A percentile compares a stretch with the other conserved stretches of the same genome.
Evolutionary conservation across 2,797 vertebrate species (phyloP).

Genomic region (Trichosurus vulpecula): DNA sequence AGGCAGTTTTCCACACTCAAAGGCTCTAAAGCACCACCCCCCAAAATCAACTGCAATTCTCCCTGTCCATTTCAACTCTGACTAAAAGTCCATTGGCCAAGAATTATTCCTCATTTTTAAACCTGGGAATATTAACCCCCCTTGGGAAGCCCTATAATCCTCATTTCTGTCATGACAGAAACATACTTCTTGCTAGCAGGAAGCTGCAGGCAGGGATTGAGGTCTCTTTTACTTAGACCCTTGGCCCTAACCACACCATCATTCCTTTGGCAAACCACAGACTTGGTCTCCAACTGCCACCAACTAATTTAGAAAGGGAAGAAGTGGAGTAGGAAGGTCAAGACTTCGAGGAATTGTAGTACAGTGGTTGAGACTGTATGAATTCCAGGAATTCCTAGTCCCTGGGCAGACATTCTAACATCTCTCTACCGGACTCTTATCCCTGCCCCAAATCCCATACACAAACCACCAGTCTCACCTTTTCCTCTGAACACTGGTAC

Average conservation of each 20-base stretch:
- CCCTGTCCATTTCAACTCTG: neutral
- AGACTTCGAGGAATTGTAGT: neutral
- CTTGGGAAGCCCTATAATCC: neutral
- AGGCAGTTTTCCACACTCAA: neutral
- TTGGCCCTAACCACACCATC: neutral
- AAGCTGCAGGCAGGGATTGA: neutral
- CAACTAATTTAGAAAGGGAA: neutral
- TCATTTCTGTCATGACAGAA: neutral
- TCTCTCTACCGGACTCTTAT: neutral
- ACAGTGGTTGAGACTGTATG: neutral
- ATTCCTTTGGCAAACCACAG: neutral
- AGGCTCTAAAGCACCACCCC: neutral
- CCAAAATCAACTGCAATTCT: neutral
- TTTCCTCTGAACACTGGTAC: slow-evolving; percentile 96
- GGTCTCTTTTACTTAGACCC: neutral
- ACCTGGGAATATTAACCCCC: neutral
- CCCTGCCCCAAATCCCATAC: neutral
- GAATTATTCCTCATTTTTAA: neutral
- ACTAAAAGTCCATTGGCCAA: neutral
- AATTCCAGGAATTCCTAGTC: neutral
- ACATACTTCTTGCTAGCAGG: neutral
- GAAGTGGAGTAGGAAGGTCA: neutral
- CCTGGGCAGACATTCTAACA: neutral
- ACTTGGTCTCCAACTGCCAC: neutral
- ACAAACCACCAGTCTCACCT: slow-evolving; percentile 85